Evolutionary conservation across 2,113 vertebrate species (phyloP), one percentile per base, ranked within the genome.

Genomic region (Callorhinus ursinus): DNA sequence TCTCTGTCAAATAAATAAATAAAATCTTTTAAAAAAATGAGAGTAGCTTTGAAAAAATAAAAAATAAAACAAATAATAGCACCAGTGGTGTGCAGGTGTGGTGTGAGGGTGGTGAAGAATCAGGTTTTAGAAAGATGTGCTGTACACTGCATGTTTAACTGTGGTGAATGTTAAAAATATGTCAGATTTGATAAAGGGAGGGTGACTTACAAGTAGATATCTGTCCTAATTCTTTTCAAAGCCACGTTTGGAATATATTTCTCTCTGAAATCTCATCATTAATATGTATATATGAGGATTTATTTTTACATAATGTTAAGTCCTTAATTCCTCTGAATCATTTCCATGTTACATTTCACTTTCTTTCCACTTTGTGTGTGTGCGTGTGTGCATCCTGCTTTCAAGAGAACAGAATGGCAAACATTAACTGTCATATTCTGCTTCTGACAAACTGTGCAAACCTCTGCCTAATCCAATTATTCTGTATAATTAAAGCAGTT

Each of bases 401-500:
- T 97, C 59, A 61, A 97, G 76, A 88, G 92, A 90, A 96, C 90
- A 81, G 71, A 96, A 69, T 42, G 90, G 39, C 74, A 98, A 96
- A 95, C 84, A 93, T 97, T 55, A 90, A 80, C 96, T 98, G 94
- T 96, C 98, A 95, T 93, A 85, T 95, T 97, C 95, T 89, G 93
- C 96, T 96, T 89, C 97, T 7, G 33, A 95, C 16, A 95, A 98
- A 95, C 84, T 89, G 96, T 21, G 76, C 49, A 69, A 97, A 96
- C 91, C 67, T 95, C 97, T 84, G 39, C 61, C 96, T 97, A 98
- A 98, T 97, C 86, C 95, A 98, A 97, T 98, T 98, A 98, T 96
- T 85, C 96, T 92, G 87, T 67, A 65, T 97, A 98, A 99, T 98
- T 98, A 98, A 96, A 94, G 93, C 92, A 97, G 96, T 96, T 98